A percentile compares a stretch with the other conserved stretches of the same genome.
phyloP scores from a whole-genome alignment of 2,888 invertebrate species.

The Sturmia bella region DNA sequence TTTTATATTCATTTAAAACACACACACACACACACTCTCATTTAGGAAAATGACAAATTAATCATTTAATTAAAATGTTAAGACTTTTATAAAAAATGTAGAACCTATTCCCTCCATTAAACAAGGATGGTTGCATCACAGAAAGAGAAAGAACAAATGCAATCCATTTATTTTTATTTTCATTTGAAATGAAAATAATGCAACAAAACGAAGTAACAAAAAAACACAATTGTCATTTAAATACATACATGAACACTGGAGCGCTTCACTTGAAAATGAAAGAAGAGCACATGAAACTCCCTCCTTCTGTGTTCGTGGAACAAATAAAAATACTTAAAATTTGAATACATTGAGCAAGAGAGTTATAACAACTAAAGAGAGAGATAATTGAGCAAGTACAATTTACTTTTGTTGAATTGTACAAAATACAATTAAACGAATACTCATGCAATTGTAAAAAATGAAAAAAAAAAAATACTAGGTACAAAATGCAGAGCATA shows the following conservation, averaged over 20 bases:
- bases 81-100: constrained; percentile 20
- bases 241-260: constrained; percentile 40
- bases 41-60: constrained; percentile 64
- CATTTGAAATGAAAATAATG: constrained; percentile 64
- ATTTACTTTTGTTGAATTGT: constrained; percentile 38
- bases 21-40: constrained; percentile 8
- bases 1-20: constrained; percentile 15
- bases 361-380: constrained; percentile 21
- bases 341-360: constrained; percentile 51
- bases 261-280: constrained; percentile 17
- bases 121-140: constrained; percentile 34
- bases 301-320: constrained; percentile 16
- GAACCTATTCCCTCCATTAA: not conserved
- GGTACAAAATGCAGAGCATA: not conserved
- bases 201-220: constrained; percentile 36
- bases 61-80: constrained; percentile 69
- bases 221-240: constrained; percentile 77
- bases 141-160: constrained; percentile 27
- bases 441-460: constrained; percentile 59
- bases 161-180: constrained; percentile 60
- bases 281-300: constrained; percentile 38
- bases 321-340: constrained; percentile 50
- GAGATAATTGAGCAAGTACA: constrained; percentile 20
- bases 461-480: constrained; percentile 22
- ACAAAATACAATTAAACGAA: constrained; percentile 65